Conservation (phyloP, 2,113 vertebrate species). For the Mesoclemmys tuberculata region DNA sequence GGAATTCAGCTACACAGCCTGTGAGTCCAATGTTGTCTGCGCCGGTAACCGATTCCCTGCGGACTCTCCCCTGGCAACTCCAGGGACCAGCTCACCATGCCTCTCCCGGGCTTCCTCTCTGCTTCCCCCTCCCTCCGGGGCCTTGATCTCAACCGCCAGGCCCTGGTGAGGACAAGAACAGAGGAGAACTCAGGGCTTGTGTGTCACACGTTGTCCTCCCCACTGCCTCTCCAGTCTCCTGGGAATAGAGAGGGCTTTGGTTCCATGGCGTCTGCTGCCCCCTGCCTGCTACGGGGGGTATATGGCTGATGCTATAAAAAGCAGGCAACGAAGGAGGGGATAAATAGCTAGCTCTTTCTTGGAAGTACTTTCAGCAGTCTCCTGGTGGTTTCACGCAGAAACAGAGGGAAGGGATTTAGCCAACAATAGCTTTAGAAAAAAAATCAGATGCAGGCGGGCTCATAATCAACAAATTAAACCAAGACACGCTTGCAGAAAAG, state of each 20-base stretch:
- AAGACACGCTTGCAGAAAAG: neutral
- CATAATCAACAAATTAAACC: accelerated
- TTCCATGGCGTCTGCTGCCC: constrained; percentile 64
- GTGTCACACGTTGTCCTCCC: neutral
- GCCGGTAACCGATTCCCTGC: neutral
- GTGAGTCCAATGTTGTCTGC: neutral
- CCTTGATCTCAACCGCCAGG: neutral
- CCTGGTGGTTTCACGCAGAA: neutral
- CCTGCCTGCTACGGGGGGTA: constrained; percentile 19
- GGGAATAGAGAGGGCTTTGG: neutral
- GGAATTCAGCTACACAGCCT: neutral
- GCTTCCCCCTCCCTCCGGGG: neutral
- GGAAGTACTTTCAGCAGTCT: neutral
- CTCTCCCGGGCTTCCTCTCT: neutral
- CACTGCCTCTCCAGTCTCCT: neutral
- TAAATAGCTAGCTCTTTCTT: neutral
- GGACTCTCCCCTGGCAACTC: neutral
- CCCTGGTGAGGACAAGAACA: neutral
- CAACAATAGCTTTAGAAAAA: neutral
- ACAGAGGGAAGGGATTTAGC: neutral
- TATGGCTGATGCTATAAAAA: neutral
- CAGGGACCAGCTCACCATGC: neutral
- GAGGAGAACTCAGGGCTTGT: neutral
- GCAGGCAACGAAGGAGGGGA: neutral
- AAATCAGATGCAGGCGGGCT: accelerated